phyloP scores from a whole-genome alignment of 2,888 invertebrate species.

The Archips crataeganus region DNA sequence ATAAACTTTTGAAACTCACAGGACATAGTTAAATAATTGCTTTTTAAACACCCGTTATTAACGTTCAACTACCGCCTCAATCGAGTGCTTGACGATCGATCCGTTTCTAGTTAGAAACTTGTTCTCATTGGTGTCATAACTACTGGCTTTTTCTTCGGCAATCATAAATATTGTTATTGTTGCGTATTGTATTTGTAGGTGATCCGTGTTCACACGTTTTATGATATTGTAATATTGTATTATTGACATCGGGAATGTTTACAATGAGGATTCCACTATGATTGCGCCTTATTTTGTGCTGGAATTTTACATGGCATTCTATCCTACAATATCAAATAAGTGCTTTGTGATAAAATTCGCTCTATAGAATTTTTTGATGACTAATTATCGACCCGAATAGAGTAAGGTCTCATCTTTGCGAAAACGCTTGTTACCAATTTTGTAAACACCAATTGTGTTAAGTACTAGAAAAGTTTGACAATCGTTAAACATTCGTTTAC shows the following conservation, averaged over 20 bases:
- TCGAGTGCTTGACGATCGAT: slow-evolving; percentile 23
- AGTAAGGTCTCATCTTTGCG: too few species aligned
- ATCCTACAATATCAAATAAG: too few species aligned
- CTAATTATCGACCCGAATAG: too few species aligned
- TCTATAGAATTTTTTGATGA: too few species aligned
- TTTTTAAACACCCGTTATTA: slow-evolving; percentile 10
- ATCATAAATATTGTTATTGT: slow-evolving; percentile 43
- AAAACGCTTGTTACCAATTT: too few species aligned
- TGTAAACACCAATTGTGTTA: too few species aligned
- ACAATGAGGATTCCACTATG: slow-evolving; percentile 27
- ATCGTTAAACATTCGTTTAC: too few species aligned
- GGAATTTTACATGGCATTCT: not conserved
- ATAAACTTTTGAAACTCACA: not conserved
- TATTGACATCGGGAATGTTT: slow-evolving; percentile 36
- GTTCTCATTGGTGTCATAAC: slow-evolving; percentile 42
- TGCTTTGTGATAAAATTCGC: too few species aligned
- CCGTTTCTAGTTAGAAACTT: slow-evolving; percentile 42
- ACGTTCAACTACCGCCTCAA: slow-evolving; percentile 16
- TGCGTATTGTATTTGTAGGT: slow-evolving; percentile 32
- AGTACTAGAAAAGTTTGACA: too few species aligned
- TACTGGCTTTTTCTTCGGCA: slow-evolving; percentile 39
- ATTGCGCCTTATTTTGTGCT: slow-evolving; percentile 17
- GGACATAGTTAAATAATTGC: not conserved
- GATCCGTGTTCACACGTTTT: slow-evolving; percentile 40
- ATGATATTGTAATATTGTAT: slow-evolving; percentile 39